Percentiles rank a stretch among this genome's conserved stretches.
Conservation (phyloP, 2,888 invertebrate species). For the Lasioglossum pauxillum region DNA sequence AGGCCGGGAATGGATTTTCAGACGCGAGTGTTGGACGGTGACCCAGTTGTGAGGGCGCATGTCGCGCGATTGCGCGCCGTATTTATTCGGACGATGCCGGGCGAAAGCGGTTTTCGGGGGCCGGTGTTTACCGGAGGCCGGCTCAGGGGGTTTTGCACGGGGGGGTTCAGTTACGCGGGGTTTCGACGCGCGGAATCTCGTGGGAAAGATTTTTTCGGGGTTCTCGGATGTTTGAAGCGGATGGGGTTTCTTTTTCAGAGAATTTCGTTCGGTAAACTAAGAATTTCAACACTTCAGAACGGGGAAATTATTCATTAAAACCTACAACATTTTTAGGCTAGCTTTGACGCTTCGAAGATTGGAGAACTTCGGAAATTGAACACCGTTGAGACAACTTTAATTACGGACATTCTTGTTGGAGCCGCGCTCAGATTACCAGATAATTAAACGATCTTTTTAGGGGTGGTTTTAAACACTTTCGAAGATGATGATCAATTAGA, state of each 20-base stretch:
- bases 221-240: background rate
- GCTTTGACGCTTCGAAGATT: background rate
- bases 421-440: background rate
- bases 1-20: conserved; percentile 78
- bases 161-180: background rate
- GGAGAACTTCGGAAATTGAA: background rate
- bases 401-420: background rate
- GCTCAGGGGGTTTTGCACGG: background rate
- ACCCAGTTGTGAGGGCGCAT: conserved; percentile 83
- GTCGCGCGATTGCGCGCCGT: conserved; percentile 80
- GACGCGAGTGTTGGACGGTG: conserved; percentile 74
- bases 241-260: background rate
- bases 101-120: conserved; percentile 37
- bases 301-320: background rate
- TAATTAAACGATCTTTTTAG: background rate
- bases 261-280: too few species aligned
- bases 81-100: conserved; percentile 74
- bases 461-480: background rate
- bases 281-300: background rate
- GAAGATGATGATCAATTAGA: background rate
- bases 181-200: background rate
- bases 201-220: background rate
- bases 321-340: background rate
- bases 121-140: background rate
- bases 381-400: background rate